Evolutionary conservation across 2,888 invertebrate species (phyloP), one percentile per base, ranked within the genome.

Genomic region (Enchytraeus crypticus): DNA sequence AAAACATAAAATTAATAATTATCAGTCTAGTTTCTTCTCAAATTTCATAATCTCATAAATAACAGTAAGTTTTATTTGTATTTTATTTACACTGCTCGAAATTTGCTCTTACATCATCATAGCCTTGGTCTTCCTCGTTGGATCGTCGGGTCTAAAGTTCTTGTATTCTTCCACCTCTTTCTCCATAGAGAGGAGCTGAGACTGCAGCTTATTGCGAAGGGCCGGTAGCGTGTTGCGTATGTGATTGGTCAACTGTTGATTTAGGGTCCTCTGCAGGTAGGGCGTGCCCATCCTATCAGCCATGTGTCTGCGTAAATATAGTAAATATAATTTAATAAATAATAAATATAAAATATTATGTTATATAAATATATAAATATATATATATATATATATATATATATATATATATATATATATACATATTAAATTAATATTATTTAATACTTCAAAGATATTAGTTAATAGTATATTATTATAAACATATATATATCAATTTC

Each of bases 141-240:
- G 97, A 83, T 99, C 98, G 79, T 98, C 96, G 0, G 97, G 96
- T 75, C 92, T 84, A 80, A 96, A 97, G 82, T 97, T 90, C 83
- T 96, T 97, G 82, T 92, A 98, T 80, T 98, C 97, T 73, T 96
- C 95, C 18, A 98, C 97, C 79, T 99, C 98, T 80, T 97, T 98
- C 82, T 99, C 98, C 73, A 99, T 83, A 14, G 90, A 84, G 57
- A 98, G 84, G 79, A 91, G 83, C 80, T 98, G 97, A 79, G 93
- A 93, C 82, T 97, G 97, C 70, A 99, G 83, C 80, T 92, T 92
- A 80, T 98, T 98, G 51, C 97, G 84, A 57, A 99, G 84, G 27
- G 91, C 88, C 47, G 98, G 98, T 72, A 99, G 83, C 38, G 96
- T 96, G 79, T 99, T 98, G 66, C 95, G 85, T 27, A 99, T 99